These are phyloP conservation scores for Argyrosomus japonicus DNA, from an alignment of 2,113 vertebrate genomes.

Conservation along the genomic window DNA sequence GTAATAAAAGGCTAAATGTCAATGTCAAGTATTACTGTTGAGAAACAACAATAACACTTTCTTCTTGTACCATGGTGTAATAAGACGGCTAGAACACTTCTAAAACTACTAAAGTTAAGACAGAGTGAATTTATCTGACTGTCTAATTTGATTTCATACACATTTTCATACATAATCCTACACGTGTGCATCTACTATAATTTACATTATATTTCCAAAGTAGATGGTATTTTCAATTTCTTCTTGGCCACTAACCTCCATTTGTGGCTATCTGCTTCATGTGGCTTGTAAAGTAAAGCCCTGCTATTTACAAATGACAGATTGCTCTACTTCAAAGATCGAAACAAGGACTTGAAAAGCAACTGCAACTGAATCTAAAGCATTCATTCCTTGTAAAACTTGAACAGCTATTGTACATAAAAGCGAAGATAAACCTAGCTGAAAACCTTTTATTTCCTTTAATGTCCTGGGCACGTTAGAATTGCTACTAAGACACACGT, in stretches of 20 bases:
- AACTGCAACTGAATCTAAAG: conserved; percentile 14
- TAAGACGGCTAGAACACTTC: background rate
- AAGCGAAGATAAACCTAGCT: background rate
- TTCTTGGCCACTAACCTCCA: conserved; percentile 7
- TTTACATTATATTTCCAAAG: background rate
- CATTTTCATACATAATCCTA: background rate
- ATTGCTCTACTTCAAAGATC: background rate
- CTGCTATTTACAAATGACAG: conserved; percentile 13
- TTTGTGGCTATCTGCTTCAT: background rate
- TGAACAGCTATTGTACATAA: background rate
- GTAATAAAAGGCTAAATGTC: conserved; percentile 6
- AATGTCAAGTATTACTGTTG: background rate
- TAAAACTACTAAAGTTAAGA: background rate
- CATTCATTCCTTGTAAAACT: conserved; percentile 1
- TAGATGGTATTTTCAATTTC: background rate
- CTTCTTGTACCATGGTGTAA: background rate
- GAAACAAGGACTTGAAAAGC: conserved; percentile 4
- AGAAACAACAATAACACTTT: background rate
- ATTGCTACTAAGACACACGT: background rate
- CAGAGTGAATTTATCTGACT: background rate
- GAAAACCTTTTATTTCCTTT: conserved; percentile 8
- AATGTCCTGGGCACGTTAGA: background rate
- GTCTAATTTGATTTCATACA: background rate
- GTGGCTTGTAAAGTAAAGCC: conserved; percentile 17
- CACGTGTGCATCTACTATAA: background rate